Evolutionary conservation across 2,888 invertebrate species (phyloP).

Genomic region (Imbricaverruca yamaguchii): DNA sequence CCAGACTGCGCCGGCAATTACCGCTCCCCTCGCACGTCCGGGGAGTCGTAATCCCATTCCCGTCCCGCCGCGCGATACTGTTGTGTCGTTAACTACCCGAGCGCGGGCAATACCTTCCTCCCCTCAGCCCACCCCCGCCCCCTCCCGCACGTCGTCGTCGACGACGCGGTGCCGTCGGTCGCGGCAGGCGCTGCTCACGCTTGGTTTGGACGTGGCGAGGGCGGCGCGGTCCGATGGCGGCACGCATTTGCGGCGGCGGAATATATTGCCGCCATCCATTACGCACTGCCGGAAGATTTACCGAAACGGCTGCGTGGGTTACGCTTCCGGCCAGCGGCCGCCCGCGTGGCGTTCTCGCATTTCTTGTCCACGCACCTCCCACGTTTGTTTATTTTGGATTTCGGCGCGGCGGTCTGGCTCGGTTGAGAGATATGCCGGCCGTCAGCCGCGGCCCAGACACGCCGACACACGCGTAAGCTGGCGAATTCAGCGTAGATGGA

Average conservation of each 20-base stretch:
- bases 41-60: conserved; percentile 12
- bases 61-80: not conserved
- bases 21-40: not conserved
- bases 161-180: not conserved
- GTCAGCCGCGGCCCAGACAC: not conserved
- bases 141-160: not conserved
- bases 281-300: conserved; percentile 8
- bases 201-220: too few species aligned
- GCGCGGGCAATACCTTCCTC: not conserved
- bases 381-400: not conserved
- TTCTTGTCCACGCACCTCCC: not conserved
- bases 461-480: not conserved
- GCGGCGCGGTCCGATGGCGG: not conserved
- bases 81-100: not conserved
- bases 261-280: not conserved
- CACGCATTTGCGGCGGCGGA: not conserved
- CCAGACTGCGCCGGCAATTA: not conserved
- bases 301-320: not conserved
- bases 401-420: not conserved
- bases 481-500: not conserved
- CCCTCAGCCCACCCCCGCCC: not conserved
- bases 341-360: not conserved
- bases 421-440: not conserved
- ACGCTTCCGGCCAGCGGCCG: not conserved
- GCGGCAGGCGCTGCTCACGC: too few species aligned